phyloP scores from a whole-genome alignment of 2,888 invertebrate genomes.

The Plagiodera versicolora region DNA sequence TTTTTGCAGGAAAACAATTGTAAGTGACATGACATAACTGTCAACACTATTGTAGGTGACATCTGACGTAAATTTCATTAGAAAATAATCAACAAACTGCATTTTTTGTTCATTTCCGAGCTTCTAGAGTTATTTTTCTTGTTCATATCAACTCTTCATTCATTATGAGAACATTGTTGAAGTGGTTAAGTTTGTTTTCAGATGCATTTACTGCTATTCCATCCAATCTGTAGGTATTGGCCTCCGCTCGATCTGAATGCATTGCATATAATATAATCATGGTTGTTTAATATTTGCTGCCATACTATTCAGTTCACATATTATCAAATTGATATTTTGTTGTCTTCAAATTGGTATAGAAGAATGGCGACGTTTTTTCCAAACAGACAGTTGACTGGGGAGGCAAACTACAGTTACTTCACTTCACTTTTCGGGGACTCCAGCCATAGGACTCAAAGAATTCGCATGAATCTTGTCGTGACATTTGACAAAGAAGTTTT shows the following conservation, averaged over 20 bases:
- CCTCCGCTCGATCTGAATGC: slow-evolving; percentile 33
- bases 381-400: slow-evolving; percentile 55
- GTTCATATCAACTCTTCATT: slow-evolving; percentile 28
- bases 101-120: slow-evolving; percentile 31
- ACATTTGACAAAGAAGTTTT: too few relatives aligned
- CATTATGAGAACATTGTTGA: slow-evolving; percentile 49
- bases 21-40: slow-evolving; percentile 54
- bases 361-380: slow-evolving; percentile 55
- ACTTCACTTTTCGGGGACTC: slow-evolving; percentile 7
- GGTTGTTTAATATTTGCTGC: slow-evolving; percentile 24
- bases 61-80: slow-evolving; percentile 47
- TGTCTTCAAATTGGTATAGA: slow-evolving; percentile 46
- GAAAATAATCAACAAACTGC: slow-evolving; percentile 39
- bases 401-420: slow-evolving; percentile 53
- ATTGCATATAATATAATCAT: slow-evolving; percentile 32
- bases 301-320: slow-evolving; percentile 35
- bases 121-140: slow-evolving; percentile 19
- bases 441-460: too few relatives aligned
- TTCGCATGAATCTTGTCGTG: too few relatives aligned
- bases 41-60: slow-evolving; percentile 52
- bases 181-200: slow-evolving; percentile 52
- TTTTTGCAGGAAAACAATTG: slow-evolving; percentile 45
- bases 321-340: slow-evolving; percentile 47
- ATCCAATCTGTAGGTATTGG: slow-evolving; percentile 40
- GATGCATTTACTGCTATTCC: slow-evolving; percentile 48